Percentiles rank a stretch among this genome's conserved stretches.
phyloP scores from a whole-genome alignment of 2,797 vertebrate species.

The Acropternis orthonyx region DNA sequence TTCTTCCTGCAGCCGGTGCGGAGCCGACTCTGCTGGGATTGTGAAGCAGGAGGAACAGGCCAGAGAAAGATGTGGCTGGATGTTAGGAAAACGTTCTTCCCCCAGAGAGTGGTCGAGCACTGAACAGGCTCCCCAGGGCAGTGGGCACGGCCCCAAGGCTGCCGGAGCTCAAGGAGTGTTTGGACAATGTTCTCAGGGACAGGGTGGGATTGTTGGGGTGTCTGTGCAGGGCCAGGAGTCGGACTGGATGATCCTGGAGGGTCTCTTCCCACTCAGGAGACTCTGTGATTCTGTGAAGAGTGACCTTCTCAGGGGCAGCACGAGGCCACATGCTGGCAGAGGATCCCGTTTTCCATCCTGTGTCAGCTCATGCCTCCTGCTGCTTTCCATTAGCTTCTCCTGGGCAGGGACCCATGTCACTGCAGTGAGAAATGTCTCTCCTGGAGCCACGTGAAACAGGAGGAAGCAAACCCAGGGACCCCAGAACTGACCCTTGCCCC shows the following conservation, averaged over 20 bases:
- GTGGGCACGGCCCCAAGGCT: neutral
- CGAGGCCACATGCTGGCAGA: neutral
- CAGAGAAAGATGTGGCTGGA: rapidly evolving
- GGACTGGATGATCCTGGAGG: rapidly evolving
- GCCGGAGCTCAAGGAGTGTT: neutral
- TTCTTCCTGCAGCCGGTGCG: rapidly evolving
- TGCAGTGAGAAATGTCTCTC: neutral
- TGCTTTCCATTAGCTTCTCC: neutral
- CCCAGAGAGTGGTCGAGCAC: neutral
- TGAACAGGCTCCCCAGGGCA: neutral
- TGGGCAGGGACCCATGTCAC: neutral
- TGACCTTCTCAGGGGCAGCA: neutral
- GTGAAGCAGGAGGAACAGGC: neutral
- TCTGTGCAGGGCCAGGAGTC: rapidly evolving
- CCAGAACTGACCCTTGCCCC: neutral
- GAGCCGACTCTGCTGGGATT: rapidly evolving
- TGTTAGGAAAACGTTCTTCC: rapidly evolving
- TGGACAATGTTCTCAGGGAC: rapidly evolving
- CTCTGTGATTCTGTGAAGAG: neutral
- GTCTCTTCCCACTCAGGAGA: neutral
- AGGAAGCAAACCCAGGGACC: neutral
- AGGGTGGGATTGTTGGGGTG: neutral
- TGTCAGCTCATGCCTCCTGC: neutral
- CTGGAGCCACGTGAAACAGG: neutral
- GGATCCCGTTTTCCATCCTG: neutral